phyloP scores from a whole-genome alignment of 1,140 invertebrate species.

The Callitettix versicolor region DNA sequence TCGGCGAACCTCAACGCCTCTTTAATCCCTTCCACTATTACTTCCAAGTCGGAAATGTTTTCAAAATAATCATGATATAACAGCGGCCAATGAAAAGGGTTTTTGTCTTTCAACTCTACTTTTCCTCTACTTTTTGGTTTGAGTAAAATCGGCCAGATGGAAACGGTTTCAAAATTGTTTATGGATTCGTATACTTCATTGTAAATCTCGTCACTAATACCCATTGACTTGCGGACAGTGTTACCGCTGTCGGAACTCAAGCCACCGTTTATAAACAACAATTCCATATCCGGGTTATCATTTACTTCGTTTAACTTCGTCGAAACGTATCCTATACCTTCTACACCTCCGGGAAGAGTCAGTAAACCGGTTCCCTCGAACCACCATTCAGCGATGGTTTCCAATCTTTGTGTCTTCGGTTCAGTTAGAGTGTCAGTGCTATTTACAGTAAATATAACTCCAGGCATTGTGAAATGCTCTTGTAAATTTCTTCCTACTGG shows the following conservation, averaged over 20 bases:
- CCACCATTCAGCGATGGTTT: constrained; percentile 17
- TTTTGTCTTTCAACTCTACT: constrained; percentile 48
- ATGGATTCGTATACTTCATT: constrained; percentile 29
- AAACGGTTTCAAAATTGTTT: constrained; percentile 47
- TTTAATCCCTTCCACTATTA: constrained; percentile 54
- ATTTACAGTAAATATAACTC: constrained; percentile 55
- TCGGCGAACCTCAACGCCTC: constrained; percentile 44
- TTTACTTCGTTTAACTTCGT: constrained; percentile 35
- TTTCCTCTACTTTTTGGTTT: constrained; percentile 62
- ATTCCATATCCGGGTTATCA: constrained; percentile 60
- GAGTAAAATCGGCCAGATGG: constrained; percentile 57
- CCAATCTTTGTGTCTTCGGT: constrained; percentile 10
- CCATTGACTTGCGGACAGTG: constrained; percentile 41
- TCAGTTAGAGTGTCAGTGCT: constrained; percentile 34
- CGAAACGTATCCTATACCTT: constrained; percentile 38
- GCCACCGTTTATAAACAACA: constrained; percentile 60
- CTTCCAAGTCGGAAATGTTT: constrained; percentile 50
- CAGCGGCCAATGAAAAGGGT: constrained; percentile 62
- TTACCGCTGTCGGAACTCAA: constrained; percentile 61
- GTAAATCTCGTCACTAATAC: constrained; percentile 45
- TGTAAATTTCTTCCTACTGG: constrained; percentile 69
- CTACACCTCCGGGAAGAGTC: constrained; percentile 38
- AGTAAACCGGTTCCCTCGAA: constrained; percentile 35
- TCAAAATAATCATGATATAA: constrained; percentile 65
- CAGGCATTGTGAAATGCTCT: constrained; percentile 53